Percentiles rank a stretch among this genome's conserved stretches.
Conservation (phyloP, 2,797 vertebrate genomes). For the Melanotaenia trifasciata region DNA sequence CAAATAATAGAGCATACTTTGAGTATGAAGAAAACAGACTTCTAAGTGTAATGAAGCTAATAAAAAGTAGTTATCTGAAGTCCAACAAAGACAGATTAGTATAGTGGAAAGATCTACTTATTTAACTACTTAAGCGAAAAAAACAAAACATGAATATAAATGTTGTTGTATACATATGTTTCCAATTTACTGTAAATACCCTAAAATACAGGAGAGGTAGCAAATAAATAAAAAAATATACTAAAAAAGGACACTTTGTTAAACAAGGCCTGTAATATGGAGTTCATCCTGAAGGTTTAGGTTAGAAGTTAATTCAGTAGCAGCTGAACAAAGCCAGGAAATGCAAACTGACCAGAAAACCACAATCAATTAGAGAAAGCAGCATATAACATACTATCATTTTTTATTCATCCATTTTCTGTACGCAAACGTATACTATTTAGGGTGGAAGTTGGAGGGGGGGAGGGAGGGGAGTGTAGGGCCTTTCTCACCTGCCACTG, state of each 20-base stretch:
- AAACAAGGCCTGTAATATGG: slow-evolving; percentile 28
- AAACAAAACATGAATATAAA: background rate
- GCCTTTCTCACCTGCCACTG: too few species aligned
- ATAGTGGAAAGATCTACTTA: background rate
- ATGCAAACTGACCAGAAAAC: slow-evolving; percentile 5
- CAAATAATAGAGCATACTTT: too few species aligned
- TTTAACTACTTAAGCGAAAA: background rate
- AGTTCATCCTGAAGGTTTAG: slow-evolving; percentile 7
- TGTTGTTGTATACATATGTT: background rate
- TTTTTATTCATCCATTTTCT: background rate
- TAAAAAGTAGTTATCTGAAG: too few species aligned
- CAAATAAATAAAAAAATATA: background rate
- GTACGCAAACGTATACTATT: too few species aligned
- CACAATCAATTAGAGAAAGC: background rate
- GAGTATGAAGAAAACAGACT: too few species aligned
- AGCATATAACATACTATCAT: background rate
- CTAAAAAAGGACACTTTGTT: slow-evolving; percentile 13
- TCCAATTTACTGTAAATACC: background rate
- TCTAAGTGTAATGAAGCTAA: too few species aligned
- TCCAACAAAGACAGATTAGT: too few species aligned
- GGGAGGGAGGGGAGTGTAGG: too few species aligned
- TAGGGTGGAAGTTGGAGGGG: too few species aligned
- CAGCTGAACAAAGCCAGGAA: background rate
- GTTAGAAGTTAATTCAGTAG: background rate
- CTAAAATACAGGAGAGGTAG: background rate